Base-by-base conservation (phyloP, 2,888 invertebrate genomes). In the Diplazon laetatorius region DNA sequence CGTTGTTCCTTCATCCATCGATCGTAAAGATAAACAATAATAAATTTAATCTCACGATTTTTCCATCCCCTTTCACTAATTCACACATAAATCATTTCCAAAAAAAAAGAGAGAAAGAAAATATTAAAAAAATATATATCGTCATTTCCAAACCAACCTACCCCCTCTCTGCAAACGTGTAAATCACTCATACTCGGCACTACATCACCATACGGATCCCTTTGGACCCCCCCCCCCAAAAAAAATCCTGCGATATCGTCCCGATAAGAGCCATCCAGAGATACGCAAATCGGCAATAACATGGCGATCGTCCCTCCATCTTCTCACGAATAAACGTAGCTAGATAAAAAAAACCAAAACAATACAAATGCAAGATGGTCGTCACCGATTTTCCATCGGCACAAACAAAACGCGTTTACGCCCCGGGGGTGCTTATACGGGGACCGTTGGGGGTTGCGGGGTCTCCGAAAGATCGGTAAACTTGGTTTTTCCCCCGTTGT, bases 91-190 rank as follows among this genome's bases (percentile, higher is more conserved):
- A 30, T 30, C 30, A 30, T 30, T n/a, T n/a, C n/a, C n/a, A n/a
- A n/a, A n/a, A n/a, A n/a, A n/a, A n/a, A n/a, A n/a, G n/a, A n/a
- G n/a, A n/a, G n/a, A n/a, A n/a, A n/a, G n/a, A 70, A 78, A 44
- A 74, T 74, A 74, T 48, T 52, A n/a, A n/a, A n/a, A n/a, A n/a
- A n/a, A n/a, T n/a, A n/a, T n/a, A 74, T 74, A 78, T 78, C 78
- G 74, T n/a, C n/a, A 70, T 72, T 55, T 74, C 70, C 22, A 3
- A 16, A 66, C 42, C 50, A 16, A 66, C 42, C 50, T 62, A 48
- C 74, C 71, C 74, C 71, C 66, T n/a, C n/a, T n/a, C n/a, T n/a
- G n/a, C 66, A 62, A 70, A 44, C 42, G 16, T 57, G 74, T 75
- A 66, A 71, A 70, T 74, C 74, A 55, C 55, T 20, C 60, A 60